Evolutionary conservation across 2,113 vertebrate species (phyloP).

Genomic region (Argyrosomus japonicus): DNA sequence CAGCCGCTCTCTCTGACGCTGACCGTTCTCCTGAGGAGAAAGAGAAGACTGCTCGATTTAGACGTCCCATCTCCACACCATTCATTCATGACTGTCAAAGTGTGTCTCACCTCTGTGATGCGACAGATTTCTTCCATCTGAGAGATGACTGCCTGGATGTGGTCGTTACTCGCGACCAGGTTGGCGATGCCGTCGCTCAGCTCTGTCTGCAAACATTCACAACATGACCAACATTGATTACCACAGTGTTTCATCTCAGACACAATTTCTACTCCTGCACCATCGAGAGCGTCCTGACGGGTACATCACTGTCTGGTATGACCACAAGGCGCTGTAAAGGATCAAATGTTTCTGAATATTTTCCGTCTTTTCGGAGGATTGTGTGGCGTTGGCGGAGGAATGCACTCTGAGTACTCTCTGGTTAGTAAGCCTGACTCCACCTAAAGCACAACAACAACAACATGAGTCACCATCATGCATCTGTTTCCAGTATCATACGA

Average conservation of each 20-base stretch:
- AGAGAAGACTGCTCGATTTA: too few relatives aligned
- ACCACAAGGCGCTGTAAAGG: too few relatives aligned
- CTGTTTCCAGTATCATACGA: conserved; percentile 17
- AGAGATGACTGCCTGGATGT: conserved; percentile 89
- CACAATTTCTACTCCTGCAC: too few relatives aligned
- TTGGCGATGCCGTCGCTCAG: conserved; percentile 90
- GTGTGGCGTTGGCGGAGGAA: background rate
- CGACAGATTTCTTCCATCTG: conserved; percentile 92
- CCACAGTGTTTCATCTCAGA: too few relatives aligned
- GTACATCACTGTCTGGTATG: too few relatives aligned
- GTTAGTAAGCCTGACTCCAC: conserved; percentile 5
- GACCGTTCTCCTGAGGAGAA: conserved; percentile 85
- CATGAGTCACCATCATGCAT: conserved; percentile 50
- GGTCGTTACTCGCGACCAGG: conserved; percentile 91
- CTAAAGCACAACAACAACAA: conserved; percentile 14
- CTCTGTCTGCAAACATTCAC: conserved; percentile 83
- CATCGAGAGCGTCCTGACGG: too few relatives aligned
- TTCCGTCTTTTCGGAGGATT: background rate
- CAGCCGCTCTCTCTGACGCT: conserved; percentile 87
- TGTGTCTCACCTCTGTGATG: conserved; percentile 85
- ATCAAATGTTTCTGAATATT: background rate
- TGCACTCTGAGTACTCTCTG: conserved; percentile 1
- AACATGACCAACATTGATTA: background rate
- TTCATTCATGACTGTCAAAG: too few relatives aligned
- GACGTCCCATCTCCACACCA: too few relatives aligned